A percentile compares a stretch with the other conserved stretches of the same genome.
These are phyloP conservation scores for Papio anubis DNA, from an alignment of 2,113 vertebrate genomes.

Conservation along the genomic window DNA sequence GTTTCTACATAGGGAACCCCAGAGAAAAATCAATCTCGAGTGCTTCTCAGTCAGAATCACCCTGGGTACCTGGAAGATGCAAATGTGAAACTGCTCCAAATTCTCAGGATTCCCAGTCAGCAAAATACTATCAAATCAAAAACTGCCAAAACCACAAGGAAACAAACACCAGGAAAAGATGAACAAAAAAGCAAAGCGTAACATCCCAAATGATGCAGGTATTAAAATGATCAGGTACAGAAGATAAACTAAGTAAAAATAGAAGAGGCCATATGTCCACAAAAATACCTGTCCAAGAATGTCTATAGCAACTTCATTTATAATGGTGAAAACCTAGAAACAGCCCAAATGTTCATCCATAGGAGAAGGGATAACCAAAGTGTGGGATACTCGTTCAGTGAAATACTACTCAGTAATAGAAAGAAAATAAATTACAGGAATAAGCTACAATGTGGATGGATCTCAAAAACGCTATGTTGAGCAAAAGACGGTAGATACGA, in stretches of 20 bases:
- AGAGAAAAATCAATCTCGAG: conserved; percentile 38
- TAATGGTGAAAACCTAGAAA: not conserved
- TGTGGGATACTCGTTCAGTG: not conserved
- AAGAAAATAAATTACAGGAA: not conserved
- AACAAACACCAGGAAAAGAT: conserved; percentile 11
- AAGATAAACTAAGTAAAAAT: not conserved
- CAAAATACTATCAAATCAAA: conserved; percentile 20
- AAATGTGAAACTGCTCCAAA: not conserved
- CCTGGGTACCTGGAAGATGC: not conserved
- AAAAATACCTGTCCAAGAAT: not conserved
- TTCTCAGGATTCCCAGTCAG: conserved; percentile 4
- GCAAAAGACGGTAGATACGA: not conserved
- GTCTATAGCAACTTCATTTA: not conserved
- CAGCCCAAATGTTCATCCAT: not conserved
- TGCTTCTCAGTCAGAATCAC: not conserved
- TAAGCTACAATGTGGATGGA: not conserved
- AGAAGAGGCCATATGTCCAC: not conserved
- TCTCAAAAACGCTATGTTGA: not conserved
- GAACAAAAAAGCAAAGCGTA: not conserved
- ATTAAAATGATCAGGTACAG: not conserved
- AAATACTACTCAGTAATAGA: not conserved
- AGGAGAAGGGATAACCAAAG: not conserved
- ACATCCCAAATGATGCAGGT: not conserved
- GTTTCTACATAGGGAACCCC: not conserved
- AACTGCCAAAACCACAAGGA: not conserved